Percentiles rank a stretch among this genome's conserved stretches.
These are phyloP conservation scores for Penaeus japonicus DNA, from an alignment of 1,140 invertebrate species.

Conservation along the genomic window DNA sequence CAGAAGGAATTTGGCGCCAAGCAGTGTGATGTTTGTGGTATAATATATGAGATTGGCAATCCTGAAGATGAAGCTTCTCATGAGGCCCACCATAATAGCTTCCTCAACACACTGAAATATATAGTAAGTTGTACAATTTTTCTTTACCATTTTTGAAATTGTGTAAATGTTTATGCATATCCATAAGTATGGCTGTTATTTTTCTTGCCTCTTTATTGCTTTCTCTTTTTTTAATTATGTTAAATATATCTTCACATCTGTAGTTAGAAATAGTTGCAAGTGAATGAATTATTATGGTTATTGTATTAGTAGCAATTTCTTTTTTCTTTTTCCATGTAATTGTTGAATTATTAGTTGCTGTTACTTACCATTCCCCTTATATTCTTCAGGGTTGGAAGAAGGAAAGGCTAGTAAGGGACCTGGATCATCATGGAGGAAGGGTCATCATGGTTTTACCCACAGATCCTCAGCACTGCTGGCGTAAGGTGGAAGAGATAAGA, in stretches of 20 bases:
- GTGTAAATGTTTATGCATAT: conserved; percentile 1
- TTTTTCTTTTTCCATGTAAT: no score
- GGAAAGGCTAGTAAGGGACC: conserved; percentile 62
- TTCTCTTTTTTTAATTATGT: no score
- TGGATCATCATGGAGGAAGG: conserved; percentile 63
- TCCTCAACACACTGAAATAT: conserved; percentile 64
- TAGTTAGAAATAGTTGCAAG: no score
- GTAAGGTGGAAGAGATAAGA: conserved; percentile 65
- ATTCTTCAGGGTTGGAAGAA: conserved; percentile 66
- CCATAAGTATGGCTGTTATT: no score
- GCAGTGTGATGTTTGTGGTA: conserved; percentile 65
- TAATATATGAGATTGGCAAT: conserved; percentile 65
- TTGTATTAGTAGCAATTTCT: not conserved
- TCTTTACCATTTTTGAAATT: not conserved
- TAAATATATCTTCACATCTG: no score
- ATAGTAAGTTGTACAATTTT: conserved; percentile 61
- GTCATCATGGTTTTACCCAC: conserved; percentile 62
- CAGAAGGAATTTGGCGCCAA: conserved; percentile 66
- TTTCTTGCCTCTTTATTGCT: no score
- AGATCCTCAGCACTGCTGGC: conserved; percentile 64
- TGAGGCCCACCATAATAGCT: conserved; percentile 64
- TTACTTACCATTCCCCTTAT: not conserved
- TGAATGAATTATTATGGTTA: not conserved
- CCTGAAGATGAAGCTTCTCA: conserved; percentile 65
- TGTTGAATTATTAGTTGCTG: not conserved